phyloP scores from a whole-genome alignment of 2,113 vertebrate species.

The Leptocoma aspasia region DNA sequence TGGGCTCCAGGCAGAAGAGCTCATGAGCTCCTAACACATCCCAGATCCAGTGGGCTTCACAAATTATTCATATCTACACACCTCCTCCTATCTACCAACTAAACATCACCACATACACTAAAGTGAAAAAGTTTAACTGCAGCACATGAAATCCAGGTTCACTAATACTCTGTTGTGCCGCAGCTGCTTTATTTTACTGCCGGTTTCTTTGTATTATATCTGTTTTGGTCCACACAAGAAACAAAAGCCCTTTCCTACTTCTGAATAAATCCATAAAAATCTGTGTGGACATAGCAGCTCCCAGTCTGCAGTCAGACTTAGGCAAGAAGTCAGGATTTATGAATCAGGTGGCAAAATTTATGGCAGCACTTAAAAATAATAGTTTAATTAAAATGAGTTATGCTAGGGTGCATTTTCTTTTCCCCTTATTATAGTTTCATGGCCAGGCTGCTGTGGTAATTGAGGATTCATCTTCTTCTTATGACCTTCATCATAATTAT shows the following conservation, averaged over 20 bases:
- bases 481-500: constrained; percentile 29
- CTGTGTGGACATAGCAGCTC: background rate
- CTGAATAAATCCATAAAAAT: background rate
- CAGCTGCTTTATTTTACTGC: background rate
- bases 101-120: background rate
- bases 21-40: background rate
- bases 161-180: background rate
- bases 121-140: background rate
- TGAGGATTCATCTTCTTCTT: background rate
- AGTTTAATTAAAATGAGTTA: constrained; percentile 24
- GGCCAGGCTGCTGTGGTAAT: background rate
- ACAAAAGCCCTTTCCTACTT: background rate
- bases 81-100: background rate
- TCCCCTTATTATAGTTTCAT: background rate
- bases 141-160: background rate
- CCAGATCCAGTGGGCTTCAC: background rate
- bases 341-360: background rate
- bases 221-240: background rate
- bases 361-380: constrained; percentile 1
- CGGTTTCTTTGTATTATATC: background rate
- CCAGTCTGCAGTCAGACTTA: background rate
- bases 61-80: background rate
- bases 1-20: background rate
- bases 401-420: background rate
- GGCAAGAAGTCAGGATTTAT: background rate